These are phyloP conservation scores for Anastrepha ludens DNA, from an alignment of 1,140 invertebrate species.

Conservation along the genomic window DNA sequence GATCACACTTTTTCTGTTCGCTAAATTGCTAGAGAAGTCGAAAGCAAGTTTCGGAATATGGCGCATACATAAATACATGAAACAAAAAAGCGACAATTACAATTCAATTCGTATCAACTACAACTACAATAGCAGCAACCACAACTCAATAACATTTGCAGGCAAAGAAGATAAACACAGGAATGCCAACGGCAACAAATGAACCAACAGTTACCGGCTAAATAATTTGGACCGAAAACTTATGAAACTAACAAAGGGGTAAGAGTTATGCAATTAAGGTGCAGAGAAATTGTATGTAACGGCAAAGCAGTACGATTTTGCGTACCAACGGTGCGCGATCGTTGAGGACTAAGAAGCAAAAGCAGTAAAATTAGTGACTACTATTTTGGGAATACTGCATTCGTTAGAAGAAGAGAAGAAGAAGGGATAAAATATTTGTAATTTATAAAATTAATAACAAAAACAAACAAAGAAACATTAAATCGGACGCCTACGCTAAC, in stretches of 20 bases:
- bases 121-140: conserved; percentile 49
- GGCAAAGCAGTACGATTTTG: neutral
- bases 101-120: neutral
- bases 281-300: conserved; percentile 24
- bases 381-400: conserved; percentile 43
- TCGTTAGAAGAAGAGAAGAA: conserved; percentile 40
- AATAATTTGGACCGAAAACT: neutral
- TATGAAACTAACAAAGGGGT: conserved; percentile 7
- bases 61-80: neutral
- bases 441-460: conserved; percentile 49
- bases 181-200: conserved; percentile 54
- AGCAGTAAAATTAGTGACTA: conserved; percentile 58
- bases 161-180: conserved; percentile 66
- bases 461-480: conserved; percentile 39
- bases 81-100: neutral
- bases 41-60: neutral
- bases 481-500: conserved; percentile 4
- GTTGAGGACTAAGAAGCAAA: conserved; percentile 61
- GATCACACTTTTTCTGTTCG: neutral
- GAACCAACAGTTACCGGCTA: neutral
- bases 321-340: conserved; percentile 11
- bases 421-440: conserved; percentile 22
- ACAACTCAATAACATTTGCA: conserved; percentile 71
- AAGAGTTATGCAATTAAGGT: neutral
- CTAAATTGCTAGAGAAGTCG: neutral